phyloP scores from a whole-genome alignment of 2,888 invertebrate genomes.

The Sinohyriopsis cumingii region DNA sequence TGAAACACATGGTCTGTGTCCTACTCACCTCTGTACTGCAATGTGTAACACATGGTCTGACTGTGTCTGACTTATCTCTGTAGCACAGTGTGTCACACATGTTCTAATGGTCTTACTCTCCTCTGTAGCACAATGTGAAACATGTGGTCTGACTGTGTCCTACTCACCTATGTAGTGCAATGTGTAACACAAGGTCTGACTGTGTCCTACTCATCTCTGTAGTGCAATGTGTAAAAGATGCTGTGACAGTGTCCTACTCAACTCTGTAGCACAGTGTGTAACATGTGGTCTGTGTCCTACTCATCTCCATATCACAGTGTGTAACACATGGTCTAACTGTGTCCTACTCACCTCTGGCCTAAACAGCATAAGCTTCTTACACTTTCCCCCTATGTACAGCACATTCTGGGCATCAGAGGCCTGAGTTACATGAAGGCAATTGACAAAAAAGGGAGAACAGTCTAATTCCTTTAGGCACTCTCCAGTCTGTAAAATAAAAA shows the following conservation, averaged over 20 bases:
- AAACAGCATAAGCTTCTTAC: conserved; percentile 44
- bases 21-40: too few relatives aligned
- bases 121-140: too few relatives aligned
- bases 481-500: conserved; percentile 36
- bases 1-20: too few relatives aligned
- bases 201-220: too few relatives aligned
- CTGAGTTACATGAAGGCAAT: conserved; percentile 33
- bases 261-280: background rate
- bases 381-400: conserved; percentile 46
- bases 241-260: too few relatives aligned
- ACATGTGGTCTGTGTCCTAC: background rate
- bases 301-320: conserved; percentile 20
- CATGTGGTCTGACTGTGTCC: too few relatives aligned
- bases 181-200: too few relatives aligned
- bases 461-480: conserved; percentile 36
- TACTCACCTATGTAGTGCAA: conserved; percentile 21
- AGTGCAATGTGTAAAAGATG: too few relatives aligned
- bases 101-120: too few relatives aligned
- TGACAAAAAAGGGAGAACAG: conserved; percentile 37
- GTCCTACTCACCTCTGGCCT: conserved; percentile 32
- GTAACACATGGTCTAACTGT: background rate
- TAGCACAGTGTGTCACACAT: too few relatives aligned
- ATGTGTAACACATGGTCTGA: too few relatives aligned
- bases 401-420: conserved; percentile 29
- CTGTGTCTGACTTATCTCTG: too few relatives aligned